A percentile compares a stretch with the other conserved stretches of the same genome.
phyloP scores from a whole-genome alignment of 2,888 invertebrate genomes.

The Theristus sp. region DNA sequence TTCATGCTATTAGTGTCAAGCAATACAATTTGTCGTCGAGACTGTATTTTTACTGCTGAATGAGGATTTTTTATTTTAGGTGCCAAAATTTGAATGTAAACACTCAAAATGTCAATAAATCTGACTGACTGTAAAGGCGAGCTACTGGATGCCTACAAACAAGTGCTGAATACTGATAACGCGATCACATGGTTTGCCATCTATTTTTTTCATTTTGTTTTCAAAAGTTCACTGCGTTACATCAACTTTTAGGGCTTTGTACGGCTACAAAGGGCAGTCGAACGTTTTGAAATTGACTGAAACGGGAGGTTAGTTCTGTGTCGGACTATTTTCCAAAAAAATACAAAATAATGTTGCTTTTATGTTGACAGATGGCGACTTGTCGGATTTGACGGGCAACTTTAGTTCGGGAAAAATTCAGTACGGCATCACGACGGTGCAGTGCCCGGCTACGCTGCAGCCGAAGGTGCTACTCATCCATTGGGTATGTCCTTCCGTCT shows the following conservation, averaged over 20 bases:
- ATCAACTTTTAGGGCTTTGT: conserved; percentile 17
- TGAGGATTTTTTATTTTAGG: no score
- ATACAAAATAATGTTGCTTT: not conserved
- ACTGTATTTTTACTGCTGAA: no score
- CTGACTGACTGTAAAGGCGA: conserved; percentile 13
- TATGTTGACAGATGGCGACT: conserved; percentile 18
- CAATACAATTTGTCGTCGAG: no score
- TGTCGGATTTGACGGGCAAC: conserved; percentile 16
- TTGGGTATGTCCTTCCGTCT: conserved; percentile 20
- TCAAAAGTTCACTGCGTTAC: not conserved
- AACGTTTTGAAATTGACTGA: conserved; percentile 18
- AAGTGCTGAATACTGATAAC: conserved; percentile 5
- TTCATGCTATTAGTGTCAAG: not conserved
- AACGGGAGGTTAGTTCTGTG: conserved; percentile 15
- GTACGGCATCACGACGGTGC: conserved; percentile 19
- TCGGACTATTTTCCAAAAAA: not conserved
- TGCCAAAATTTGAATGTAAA: not conserved
- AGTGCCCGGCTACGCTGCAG: conserved; percentile 12
- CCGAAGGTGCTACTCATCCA: conserved; percentile 23
- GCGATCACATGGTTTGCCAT: not conserved
- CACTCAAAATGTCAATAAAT: conserved; percentile 16
- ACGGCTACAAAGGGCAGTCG: conserved; percentile 20
- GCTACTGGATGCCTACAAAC: conserved; percentile 13
- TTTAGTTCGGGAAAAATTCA: conserved; percentile 18
- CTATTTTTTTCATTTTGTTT: not conserved